Percentiles rank a stretch among this genome's conserved stretches.
These are phyloP conservation scores for Scarus forsteni DNA, from an alignment of 2,797 vertebrate genomes.

Conservation along the genomic window DNA sequence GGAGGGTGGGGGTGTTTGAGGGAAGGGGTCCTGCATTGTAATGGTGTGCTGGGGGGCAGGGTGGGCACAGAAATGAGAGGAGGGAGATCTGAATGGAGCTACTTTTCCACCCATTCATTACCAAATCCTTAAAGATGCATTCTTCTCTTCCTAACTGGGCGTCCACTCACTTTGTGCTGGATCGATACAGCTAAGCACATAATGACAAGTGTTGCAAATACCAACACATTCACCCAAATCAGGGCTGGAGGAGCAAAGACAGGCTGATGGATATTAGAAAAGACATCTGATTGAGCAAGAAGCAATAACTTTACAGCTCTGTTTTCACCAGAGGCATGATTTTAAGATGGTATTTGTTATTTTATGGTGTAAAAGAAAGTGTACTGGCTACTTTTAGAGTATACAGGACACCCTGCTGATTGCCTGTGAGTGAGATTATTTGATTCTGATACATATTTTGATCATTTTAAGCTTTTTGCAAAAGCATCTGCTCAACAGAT, in stretches of 20 bases:
- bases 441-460: no score
- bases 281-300: not conserved
- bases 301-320: not conserved
- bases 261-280: not conserved
- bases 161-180: slow-evolving; percentile 17
- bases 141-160: slow-evolving; percentile 25
- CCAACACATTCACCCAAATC: not conserved
- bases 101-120: slow-evolving; percentile 73
- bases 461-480: no score
- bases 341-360: no score
- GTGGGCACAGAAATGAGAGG: slow-evolving; percentile 55
- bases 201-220: slow-evolving; percentile 20
- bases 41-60: slow-evolving; percentile 71
- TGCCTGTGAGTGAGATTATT: no score
- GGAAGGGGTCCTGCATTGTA: slow-evolving; percentile 63
- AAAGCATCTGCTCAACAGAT: no score
- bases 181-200: slow-evolving; percentile 35
- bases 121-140: slow-evolving; percentile 61
- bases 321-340: no score
- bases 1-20: not conserved
- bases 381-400: no score
- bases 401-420: no score
- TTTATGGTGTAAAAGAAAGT: no score
- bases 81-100: slow-evolving; percentile 67
- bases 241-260: not conserved